A percentile compares a stretch with the other conserved stretches of the same genome.
phyloP scores from a whole-genome alignment of 2,797 vertebrate species.

The Poecilia velifera region DNA sequence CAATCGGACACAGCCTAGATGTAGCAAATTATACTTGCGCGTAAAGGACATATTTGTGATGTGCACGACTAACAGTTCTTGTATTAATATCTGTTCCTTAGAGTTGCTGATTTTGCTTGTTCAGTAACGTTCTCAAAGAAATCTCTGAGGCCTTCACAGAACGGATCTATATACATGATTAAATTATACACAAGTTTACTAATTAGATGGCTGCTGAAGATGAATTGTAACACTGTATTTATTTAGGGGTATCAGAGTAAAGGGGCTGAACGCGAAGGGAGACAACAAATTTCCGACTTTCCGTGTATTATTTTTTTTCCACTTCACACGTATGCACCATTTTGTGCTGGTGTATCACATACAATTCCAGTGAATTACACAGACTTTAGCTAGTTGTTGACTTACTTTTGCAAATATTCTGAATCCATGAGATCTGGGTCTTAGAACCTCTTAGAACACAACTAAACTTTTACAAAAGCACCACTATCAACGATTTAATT shows the following conservation, averaged over 20 bases:
- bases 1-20: too few relatives aligned
- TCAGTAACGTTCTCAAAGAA: neutral
- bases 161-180: neutral
- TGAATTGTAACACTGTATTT: neutral
- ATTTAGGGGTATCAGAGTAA: neutral
- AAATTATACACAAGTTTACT: neutral
- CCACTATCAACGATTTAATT: conserved; percentile 43
- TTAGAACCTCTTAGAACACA: neutral
- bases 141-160: neutral
- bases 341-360: neutral
- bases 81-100: neutral
- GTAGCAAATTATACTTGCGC: too few relatives aligned
- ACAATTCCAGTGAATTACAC: neutral
- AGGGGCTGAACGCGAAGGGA: neutral
- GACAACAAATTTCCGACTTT: neutral
- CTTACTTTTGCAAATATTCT: neutral
- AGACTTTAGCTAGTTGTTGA: neutral
- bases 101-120: neutral
- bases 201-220: neutral
- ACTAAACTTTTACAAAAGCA: neutral
- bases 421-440: neutral
- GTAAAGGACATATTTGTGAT: neutral
- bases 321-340: neutral
- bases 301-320: neutral
- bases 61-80: neutral